Percentiles rank a stretch among this genome's conserved stretches.
Evolutionary conservation across 2,797 vertebrate genomes (phyloP).

Genomic region (Semotilus atromaculatus): DNA sequence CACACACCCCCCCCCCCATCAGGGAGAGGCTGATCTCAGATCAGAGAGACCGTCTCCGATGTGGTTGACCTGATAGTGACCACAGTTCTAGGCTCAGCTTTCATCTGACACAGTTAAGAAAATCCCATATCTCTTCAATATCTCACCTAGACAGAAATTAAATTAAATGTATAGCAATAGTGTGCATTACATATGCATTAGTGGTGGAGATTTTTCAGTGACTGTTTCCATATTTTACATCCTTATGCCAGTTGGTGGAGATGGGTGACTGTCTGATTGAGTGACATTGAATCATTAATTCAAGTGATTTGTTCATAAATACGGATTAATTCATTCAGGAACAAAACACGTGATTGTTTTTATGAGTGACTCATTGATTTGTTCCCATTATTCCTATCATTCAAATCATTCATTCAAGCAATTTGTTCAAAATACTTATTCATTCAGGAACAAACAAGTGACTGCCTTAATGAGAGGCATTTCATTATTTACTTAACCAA

Average conservation of each 20-base stretch:
- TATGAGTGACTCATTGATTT: neutral
- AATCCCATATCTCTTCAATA: neutral
- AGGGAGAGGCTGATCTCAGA: too few species aligned
- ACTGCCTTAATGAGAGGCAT: neutral
- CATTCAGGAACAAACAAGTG: neutral
- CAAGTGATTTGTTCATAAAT: neutral
- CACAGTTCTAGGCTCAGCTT: constrained; percentile 14
- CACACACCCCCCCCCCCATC: constrained; percentile 1
- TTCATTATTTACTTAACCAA: neutral
- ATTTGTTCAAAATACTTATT: neutral
- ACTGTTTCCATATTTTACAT: neutral
- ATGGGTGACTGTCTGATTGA: neutral
- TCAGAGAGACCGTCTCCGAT: constrained; percentile 18
- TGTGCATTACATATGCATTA: neutral
- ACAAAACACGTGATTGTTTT: neutral
- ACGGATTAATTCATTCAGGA: neutral
- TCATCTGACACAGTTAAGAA: constrained; percentile 1
- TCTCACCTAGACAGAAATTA: neutral
- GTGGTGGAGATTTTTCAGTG: neutral
- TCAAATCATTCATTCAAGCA: neutral
- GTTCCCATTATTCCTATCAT: neutral
- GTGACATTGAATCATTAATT: neutral
- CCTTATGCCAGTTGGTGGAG: neutral
- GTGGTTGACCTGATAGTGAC: constrained; percentile 19
- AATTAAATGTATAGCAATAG: neutral